Percentiles rank a stretch among this genome's conserved stretches.
Evolutionary conservation across 2,888 invertebrate genomes (phyloP).

Genomic region (Perdita meconis): DNA sequence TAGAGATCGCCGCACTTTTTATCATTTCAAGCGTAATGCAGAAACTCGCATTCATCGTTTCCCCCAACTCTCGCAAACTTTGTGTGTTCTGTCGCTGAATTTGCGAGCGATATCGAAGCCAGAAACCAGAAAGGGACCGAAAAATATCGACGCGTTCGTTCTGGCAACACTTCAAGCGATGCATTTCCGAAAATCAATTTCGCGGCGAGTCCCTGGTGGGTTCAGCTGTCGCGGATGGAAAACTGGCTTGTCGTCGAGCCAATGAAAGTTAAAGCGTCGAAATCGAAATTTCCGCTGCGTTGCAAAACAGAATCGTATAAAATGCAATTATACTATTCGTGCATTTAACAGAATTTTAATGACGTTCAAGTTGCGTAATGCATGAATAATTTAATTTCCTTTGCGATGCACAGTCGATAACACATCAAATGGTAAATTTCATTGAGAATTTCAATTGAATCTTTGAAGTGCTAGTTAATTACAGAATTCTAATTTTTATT

Average conservation of each 20-base stretch:
- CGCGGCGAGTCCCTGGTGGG: conserved; percentile 55
- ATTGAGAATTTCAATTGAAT: too few relatives aligned
- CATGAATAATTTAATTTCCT: not conserved
- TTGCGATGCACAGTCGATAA: not conserved
- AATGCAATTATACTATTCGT: not conserved
- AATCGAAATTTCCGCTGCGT: conserved; percentile 34
- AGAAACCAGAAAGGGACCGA: conserved; percentile 1
- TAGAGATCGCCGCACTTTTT: conserved; percentile 5
- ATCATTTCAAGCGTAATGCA: conserved; percentile 11
- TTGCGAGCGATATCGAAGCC: conserved; percentile 1
- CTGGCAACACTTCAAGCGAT: conserved; percentile 73
- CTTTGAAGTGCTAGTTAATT: too few relatives aligned
- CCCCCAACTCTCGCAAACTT: not conserved
- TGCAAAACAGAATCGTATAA: conserved; percentile 26
- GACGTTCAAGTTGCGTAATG: not conserved
- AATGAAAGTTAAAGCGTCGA: conserved; percentile 57
- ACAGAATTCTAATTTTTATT: too few relatives aligned
- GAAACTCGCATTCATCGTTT: conserved; percentile 27
- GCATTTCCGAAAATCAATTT: conserved; percentile 73
- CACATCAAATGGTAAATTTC: not conserved
- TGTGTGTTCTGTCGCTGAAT: conserved; percentile 24
- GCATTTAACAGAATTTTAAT: not conserved
- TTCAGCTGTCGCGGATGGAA: conserved; percentile 53
- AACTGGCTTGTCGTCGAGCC: conserved; percentile 38
- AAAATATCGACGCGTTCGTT: conserved; percentile 55